Base-by-base conservation (phyloP, 2,888 invertebrate genomes). In the Xestoiulus laeticollis region DNA sequence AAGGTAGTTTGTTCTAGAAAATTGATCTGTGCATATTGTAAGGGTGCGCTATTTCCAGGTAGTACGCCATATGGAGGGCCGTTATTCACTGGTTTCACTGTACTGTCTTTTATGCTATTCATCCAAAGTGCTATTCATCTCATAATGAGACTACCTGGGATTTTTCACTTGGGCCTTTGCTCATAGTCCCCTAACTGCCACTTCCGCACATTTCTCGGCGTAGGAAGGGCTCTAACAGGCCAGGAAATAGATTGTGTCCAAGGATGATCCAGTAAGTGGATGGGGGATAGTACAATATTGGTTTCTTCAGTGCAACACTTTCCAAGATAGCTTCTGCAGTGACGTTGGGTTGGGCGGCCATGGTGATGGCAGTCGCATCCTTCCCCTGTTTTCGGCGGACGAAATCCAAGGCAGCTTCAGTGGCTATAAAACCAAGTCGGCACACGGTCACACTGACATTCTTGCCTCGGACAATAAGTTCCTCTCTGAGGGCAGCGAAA, bases 401-500 rank as follows among this genome's bases (percentile, higher is more conserved):
- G 22, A 10, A 22, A 22, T 44, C 19, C 53, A 86, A 4, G 16
- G 12, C 44, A 8, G 22, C 26, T 6, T 48, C 48, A 10, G 86
- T 48, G 22, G 86, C 44, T 33, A 78, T n/a, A 14, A 33, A 32
- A 3, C 87, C 85, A 2, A 87, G 48, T 30, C 86, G 85, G n/a
- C 32, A 32, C 30, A 59, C 22, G 32, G 88, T 88, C 19, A 88
- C 43, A 10, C 88, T 53, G 30, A 88, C 88, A 16, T 30, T 30
- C 8, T 12, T 53, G 3, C 30, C 5, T 10, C 16, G 19, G 30
- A 38, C 33, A n/a, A n/a, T 53, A 22, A 88, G 78, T 22, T 88
- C 88, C 19, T 88, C 68, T 19, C 88, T 22, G 14, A 84, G 88
- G 19, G 85, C n/a, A n/a, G 44, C 48, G 85, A 88, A 88, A 44